Base-by-base conservation (phyloP, 2,888 invertebrate genomes). In the Cryptus viduatorius region DNA sequence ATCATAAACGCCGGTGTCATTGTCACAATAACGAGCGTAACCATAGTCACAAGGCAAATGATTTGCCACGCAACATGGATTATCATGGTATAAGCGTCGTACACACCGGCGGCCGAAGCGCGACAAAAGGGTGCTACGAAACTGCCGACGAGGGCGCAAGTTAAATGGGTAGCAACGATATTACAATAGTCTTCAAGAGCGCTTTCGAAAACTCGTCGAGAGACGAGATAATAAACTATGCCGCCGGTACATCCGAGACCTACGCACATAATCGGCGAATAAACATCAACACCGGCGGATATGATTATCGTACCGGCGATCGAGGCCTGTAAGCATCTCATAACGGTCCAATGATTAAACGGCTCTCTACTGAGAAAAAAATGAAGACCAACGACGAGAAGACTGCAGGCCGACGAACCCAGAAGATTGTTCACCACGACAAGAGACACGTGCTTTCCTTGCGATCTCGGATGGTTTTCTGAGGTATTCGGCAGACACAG, bases 101-200 rank as follows among this genome's bases (percentile, higher is more conserved):
- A 50, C 0, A 16, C 37, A 3, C 44, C 16, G 4, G 83, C 69
- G 0, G 73, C 61, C n/a, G 64, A 75, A 0, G 68, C 44, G 42
- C 42, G 75, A 7, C 89, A 88, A 3, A 94, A 59, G 0, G 93
- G 91, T 0, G 91, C 92, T 4, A 92, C 46, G 0, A 93, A 29
- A 24, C 88, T 88, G 1, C 93, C 94, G 10, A 92, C 29, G 46
- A 92, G 68, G 3, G 91, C 92, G 64, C 90, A 90, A 12, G 89
- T 85, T 0, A 94, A 81, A 83, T 94, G 93, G 7, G 91, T 90
- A 1, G 92, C 88, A 1, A 90, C 80, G 8, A 93, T 83, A 72
- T 94, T 94, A 83, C 93, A 93, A 79, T 93, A 91, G 84, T 94
- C 94, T 81, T 94, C 94, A 10, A 94, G 75, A 0, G 92, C 88